Evolutionary conservation across 2,888 invertebrate genomes (phyloP), one percentile per base, ranked within the genome.

Genomic region (Plagiodera versicolora): DNA sequence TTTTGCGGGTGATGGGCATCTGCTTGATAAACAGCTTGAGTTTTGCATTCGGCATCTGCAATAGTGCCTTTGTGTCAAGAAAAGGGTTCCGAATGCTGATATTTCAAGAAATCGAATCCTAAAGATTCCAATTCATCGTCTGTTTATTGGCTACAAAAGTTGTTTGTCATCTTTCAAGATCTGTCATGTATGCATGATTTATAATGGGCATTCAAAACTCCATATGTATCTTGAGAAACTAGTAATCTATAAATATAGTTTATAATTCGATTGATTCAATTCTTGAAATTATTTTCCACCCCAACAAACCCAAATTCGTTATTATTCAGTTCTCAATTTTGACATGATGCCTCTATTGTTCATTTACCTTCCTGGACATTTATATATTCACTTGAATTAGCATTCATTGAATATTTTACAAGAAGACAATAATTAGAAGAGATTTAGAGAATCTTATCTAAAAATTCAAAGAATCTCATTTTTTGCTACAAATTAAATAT

Each of bases 1-100:
- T 64, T 62, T 62, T 57, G 47, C 53, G 52, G 49, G 54, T 55
- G 50, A 58, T 58, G 47, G 44, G 32, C 64, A 64, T 64, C 64
- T 64, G 64, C 60, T 56, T 61, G 18, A 59, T 53, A 58, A 59
- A 56, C 49, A 51, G 51, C 56, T 56, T 56, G 56, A 56, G 56
- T 56, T 55, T 48, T 48, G 56, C 44, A 53, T 44, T 50, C 46
- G n/a, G 58, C 64, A 64, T 64, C 61, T 64, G 64, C 59, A 56
- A 57, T 24, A 32, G 28, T 32, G 24, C 19, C 19, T 49, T 61
- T 55, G 61, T 56, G 50, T 61, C 49, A 19, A 14, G 16, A 35
- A 57, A n/a, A 60, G 52, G 59, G 61, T 32, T 63, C 51, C 17
- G 30, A 28, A 9, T 39, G n/a, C 39, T 3, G 19, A 56, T 56